phyloP scores from a whole-genome alignment of 2,113 vertebrate species.

The Petroica traversi region DNA sequence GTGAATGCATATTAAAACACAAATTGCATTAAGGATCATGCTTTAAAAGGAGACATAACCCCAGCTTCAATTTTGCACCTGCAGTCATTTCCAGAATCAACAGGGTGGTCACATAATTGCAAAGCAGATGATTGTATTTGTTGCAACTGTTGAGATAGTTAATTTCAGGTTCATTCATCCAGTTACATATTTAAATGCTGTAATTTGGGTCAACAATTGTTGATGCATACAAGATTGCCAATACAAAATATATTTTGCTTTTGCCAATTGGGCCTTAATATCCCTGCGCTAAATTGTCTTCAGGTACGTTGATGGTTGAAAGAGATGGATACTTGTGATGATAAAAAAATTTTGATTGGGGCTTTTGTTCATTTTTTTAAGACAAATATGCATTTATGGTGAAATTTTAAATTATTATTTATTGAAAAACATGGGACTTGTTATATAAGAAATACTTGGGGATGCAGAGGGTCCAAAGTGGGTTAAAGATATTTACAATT shows the following conservation, averaged over 20 bases:
- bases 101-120: neutral
- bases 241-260: neutral
- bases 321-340: neutral
- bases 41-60: conserved; percentile 17
- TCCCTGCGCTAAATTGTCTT: neutral
- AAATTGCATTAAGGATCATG: conserved; percentile 8
- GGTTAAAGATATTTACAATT: rapidly evolving
- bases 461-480: rapidly evolving
- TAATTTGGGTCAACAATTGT: neutral
- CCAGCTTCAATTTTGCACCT: conserved; percentile 29
- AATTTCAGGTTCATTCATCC: conserved; percentile 19
- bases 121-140: neutral
- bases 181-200: conserved; percentile 3
- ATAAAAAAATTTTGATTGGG: neutral
- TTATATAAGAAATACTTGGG: neutral
- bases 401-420: neutral
- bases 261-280: neutral
- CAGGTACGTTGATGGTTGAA: neutral
- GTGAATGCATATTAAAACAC: neutral
- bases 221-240: neutral
- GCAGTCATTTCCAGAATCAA: conserved; percentile 8
- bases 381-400: neutral
- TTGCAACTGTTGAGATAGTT: neutral
- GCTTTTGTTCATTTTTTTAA: neutral
- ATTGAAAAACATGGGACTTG: neutral